Conservation (phyloP, 2,888 invertebrate species). For the Dugesia japonica region DNA sequence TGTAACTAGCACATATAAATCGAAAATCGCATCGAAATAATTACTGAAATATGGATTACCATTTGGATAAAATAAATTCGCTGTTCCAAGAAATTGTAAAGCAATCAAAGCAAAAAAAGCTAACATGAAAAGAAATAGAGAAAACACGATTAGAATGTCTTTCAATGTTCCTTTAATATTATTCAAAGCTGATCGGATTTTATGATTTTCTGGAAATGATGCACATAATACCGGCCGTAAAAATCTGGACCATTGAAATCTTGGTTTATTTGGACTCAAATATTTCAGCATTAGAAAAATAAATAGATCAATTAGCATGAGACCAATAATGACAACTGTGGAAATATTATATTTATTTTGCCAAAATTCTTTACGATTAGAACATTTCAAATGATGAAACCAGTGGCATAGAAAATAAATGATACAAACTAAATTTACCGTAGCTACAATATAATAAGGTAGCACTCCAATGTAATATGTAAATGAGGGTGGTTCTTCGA, state of each 20-base stretch:
- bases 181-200: background rate
- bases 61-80: constrained; percentile 40
- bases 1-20: constrained; percentile 50
- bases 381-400: constrained; percentile 2
- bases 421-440: background rate
- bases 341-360: background rate
- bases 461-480: background rate
- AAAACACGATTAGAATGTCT: background rate
- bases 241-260: background rate
- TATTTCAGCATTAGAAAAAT: background rate
- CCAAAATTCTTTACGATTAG: background rate
- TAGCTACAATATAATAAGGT: background rate
- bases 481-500: background rate
- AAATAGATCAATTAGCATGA: background rate
- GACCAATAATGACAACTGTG: background rate
- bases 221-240: background rate
- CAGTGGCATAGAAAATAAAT: background rate
- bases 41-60: constrained; percentile 47
- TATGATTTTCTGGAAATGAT: background rate
- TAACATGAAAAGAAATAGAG: background rate
- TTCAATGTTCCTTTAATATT: background rate
- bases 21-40: constrained; percentile 48
- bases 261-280: background rate
- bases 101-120: background rate
- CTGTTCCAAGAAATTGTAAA: background rate